A percentile compares a stretch with the other conserved stretches of the same genome.
phyloP scores from a whole-genome alignment of 2,888 invertebrate species.

The Alviniconcha strummeri region DNA sequence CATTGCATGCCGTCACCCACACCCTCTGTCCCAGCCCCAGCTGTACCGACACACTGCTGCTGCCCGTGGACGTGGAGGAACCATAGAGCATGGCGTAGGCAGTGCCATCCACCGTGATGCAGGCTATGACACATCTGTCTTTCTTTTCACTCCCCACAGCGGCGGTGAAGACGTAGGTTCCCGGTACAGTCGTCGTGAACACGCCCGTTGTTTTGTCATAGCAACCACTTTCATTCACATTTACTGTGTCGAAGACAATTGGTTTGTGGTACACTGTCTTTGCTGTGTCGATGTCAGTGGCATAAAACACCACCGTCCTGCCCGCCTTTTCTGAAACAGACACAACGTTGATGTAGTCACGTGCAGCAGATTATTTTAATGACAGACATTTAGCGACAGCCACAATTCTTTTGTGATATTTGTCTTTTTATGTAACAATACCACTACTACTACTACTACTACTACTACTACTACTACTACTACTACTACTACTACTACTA shows the following conservation, averaged over 20 bases:
- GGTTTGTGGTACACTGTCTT: not conserved
- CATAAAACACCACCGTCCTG: not conserved
- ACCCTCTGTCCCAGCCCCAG: not conserved
- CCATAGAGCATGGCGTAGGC: not conserved
- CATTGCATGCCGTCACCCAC: not conserved
- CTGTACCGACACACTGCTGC: not conserved
- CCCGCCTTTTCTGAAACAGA: not conserved
- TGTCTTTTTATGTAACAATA: too few species aligned
- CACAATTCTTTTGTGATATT: too few species aligned
- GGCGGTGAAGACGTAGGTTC: constrained; percentile 1
- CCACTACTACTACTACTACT: too few species aligned
- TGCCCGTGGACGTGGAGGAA: not conserved
- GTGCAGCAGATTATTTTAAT: too few species aligned
- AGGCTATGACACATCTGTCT: not conserved
- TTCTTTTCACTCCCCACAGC: not conserved
- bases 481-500: too few species aligned
- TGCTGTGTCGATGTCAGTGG: not conserved
- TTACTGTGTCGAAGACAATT: not conserved
- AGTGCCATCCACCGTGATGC: not conserved
- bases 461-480: too few species aligned
- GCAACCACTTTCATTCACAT: not conserved
- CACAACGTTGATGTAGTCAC: not conserved
- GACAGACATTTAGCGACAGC: too few species aligned
- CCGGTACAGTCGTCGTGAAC: not conserved
- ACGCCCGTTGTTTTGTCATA: not conserved